These are phyloP conservation scores for Meiosimyza decipiens DNA, from an alignment of 2,888 invertebrate genomes.

Conservation along the genomic window DNA sequence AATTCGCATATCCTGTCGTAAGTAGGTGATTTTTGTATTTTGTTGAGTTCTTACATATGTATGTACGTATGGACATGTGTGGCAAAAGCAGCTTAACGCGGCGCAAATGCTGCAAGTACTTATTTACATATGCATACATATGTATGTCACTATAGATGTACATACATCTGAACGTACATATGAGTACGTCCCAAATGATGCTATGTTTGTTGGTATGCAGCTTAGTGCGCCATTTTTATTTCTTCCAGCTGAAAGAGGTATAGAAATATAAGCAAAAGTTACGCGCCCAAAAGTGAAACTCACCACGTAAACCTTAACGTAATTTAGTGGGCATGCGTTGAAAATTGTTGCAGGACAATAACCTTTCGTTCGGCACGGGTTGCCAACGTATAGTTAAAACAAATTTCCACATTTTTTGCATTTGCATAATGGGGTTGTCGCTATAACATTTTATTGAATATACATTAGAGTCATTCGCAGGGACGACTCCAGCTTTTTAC, in stretches of 20 bases:
- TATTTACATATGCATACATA: too few relatives aligned
- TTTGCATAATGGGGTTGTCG: too few relatives aligned
- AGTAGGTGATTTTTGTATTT: neutral
- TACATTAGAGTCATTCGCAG: too few relatives aligned
- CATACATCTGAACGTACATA: too few relatives aligned
- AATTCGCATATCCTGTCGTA: slow-evolving; percentile 15
- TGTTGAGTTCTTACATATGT: too few relatives aligned
- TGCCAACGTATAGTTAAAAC: neutral
- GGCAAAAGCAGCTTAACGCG: slow-evolving; percentile 10
- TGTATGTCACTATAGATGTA: too few relatives aligned
- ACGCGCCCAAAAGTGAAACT: slow-evolving; percentile 35
- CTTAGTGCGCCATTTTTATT: neutral
- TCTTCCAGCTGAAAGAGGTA: neutral
- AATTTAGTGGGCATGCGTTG: slow-evolving; percentile 36
- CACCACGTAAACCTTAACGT: slow-evolving; percentile 25
- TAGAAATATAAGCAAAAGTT: slow-evolving; percentile 5
- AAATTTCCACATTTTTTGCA: neutral
- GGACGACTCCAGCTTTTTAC: too few relatives aligned
- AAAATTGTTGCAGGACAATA: slow-evolving; percentile 43
- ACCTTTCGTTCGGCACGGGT: slow-evolving; percentile 39
- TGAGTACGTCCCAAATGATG: neutral
- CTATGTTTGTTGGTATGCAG: neutral
- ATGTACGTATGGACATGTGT: too few relatives aligned
- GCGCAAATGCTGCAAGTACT: neutral
- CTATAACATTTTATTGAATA: too few relatives aligned